Conservation (phyloP, 2,888 invertebrate genomes). For the Drosophila greeni region DNA sequence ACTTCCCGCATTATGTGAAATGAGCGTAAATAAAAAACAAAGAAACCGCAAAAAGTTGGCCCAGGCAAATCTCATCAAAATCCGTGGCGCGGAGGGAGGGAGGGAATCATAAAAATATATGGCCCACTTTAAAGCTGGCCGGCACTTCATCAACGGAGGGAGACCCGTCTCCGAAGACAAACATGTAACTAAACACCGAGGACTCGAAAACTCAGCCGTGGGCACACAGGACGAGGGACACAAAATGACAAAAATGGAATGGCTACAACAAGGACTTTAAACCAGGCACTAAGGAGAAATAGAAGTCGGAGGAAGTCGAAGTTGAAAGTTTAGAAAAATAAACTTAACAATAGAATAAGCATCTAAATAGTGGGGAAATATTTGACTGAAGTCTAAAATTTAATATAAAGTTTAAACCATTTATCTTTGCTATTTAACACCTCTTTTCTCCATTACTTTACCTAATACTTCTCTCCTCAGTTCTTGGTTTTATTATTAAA, state of each 20-base stretch:
- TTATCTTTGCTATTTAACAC: not conserved
- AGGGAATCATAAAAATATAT: slow-evolving; percentile 70
- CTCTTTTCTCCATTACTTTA: too few species aligned
- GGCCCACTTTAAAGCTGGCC: slow-evolving; percentile 71
- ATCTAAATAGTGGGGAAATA: too few species aligned
- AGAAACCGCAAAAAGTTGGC: slow-evolving; percentile 45
- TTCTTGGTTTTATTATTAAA: too few species aligned
- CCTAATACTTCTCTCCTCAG: not conserved
- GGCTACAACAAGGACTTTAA: slow-evolving; percentile 57
- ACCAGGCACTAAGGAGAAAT: slow-evolving; percentile 39
- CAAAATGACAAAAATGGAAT: slow-evolving; percentile 22
- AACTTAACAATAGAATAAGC: not conserved
- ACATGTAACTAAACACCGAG: slow-evolving; percentile 70
- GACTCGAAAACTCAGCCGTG: slow-evolving; percentile 34
- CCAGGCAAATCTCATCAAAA: slow-evolving; percentile 63
- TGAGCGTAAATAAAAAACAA: slow-evolving; percentile 61
- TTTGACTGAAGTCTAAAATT: too few species aligned
- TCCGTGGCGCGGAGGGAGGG: slow-evolving; percentile 15
- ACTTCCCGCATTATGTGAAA: slow-evolving; percentile 71
- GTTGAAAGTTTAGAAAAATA: not conserved
- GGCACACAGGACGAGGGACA: slow-evolving; percentile 23
- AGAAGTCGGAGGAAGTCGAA: fast-evolving
- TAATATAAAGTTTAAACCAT: too few species aligned
- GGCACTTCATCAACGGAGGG: slow-evolving; percentile 65
- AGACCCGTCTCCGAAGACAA: slow-evolving; percentile 56